phyloP scores from a whole-genome alignment of 1,140 invertebrate genomes.

The Samia ricini region DNA sequence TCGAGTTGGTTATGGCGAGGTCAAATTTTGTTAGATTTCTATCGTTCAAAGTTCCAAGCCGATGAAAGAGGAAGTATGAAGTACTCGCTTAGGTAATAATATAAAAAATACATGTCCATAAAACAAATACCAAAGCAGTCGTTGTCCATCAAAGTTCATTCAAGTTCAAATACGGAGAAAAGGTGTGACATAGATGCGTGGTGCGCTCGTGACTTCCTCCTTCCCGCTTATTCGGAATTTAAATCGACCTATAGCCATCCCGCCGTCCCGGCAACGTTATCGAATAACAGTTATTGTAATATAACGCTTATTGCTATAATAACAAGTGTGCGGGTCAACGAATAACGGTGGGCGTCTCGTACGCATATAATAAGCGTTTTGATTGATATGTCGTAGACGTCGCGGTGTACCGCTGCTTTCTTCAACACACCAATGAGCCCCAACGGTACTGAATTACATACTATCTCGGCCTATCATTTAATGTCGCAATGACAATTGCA shows the following conservation, averaged over 20 bases:
- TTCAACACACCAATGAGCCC: slow-evolving; percentile 64
- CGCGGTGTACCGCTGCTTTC: slow-evolving; percentile 60
- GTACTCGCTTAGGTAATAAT: not conserved
- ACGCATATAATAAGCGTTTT: slow-evolving; percentile 63
- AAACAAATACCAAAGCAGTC: not conserved
- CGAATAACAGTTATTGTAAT: slow-evolving; percentile 19
- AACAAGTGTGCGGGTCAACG: slow-evolving; percentile 33
- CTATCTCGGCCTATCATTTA: slow-evolving; percentile 64
- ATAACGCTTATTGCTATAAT: slow-evolving; percentile 30
- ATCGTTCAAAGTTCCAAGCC: not conserved
- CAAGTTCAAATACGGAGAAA: slow-evolving; percentile 73
- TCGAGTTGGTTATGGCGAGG: too few species aligned
- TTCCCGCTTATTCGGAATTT: slow-evolving; percentile 76
- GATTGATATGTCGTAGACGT: slow-evolving; percentile 70
- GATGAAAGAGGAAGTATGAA: not conserved
- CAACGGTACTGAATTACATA: slow-evolving; percentile 69
- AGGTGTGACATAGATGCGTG: slow-evolving; percentile 66
- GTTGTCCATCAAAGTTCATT: slow-evolving; percentile 51
- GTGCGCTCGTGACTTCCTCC: slow-evolving; percentile 66
- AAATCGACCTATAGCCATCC: slow-evolving; percentile 68
- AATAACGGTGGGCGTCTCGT: not conserved
- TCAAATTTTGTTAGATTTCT: not conserved
- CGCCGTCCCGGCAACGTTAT: slow-evolving; percentile 23
- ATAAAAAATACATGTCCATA: not conserved
- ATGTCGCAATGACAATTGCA: slow-evolving; percentile 65